Percentiles rank a stretch among this genome's conserved stretches.
These are phyloP conservation scores for Taeniopygia guttata DNA, from an alignment of 2,797 vertebrate species.

Conservation along the genomic window DNA sequence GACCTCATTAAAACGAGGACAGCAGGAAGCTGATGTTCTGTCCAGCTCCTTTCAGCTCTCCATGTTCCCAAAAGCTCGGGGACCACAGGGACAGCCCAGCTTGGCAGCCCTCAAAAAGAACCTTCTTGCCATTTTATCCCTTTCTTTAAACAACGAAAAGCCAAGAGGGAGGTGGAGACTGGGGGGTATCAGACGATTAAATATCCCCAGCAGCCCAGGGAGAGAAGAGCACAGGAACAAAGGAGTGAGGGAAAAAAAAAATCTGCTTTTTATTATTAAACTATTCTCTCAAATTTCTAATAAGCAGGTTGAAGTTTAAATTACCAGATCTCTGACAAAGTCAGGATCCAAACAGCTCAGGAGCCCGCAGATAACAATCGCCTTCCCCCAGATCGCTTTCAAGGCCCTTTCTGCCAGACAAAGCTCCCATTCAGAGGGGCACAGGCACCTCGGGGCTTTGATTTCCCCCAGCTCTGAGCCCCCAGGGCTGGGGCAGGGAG, in stretches of 20 bases:
- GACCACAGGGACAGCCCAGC: neutral
- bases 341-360: constrained; percentile 74
- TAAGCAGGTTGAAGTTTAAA: constrained; percentile 80
- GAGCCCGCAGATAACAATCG: constrained; percentile 83
- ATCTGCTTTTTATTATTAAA: constrained; percentile 64
- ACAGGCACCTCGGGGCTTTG: constrained; percentile 65
- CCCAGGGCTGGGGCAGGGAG: neutral
- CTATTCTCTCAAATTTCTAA: constrained; percentile 79
- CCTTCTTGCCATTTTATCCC: constrained; percentile 60
- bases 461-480: constrained; percentile 76
- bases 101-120: constrained; percentile 63
- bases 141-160: constrained; percentile 54
- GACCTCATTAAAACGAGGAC: fast-evolving
- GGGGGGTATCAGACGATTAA: constrained; percentile 5
- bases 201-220: constrained; percentile 10
- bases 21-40: neutral
- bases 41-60: neutral
- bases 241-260: neutral
- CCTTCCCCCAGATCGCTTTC: constrained; percentile 81
- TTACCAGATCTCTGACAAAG: constrained; percentile 79
- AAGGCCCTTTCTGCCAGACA: constrained; percentile 81
- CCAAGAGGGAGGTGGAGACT: neutral
- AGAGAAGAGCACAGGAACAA: constrained; percentile 17
- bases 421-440: constrained; percentile 82
- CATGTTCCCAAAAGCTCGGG: neutral